phyloP scores from a whole-genome alignment of 2,113 vertebrate species.

The Scytalopus superciliaris region DNA sequence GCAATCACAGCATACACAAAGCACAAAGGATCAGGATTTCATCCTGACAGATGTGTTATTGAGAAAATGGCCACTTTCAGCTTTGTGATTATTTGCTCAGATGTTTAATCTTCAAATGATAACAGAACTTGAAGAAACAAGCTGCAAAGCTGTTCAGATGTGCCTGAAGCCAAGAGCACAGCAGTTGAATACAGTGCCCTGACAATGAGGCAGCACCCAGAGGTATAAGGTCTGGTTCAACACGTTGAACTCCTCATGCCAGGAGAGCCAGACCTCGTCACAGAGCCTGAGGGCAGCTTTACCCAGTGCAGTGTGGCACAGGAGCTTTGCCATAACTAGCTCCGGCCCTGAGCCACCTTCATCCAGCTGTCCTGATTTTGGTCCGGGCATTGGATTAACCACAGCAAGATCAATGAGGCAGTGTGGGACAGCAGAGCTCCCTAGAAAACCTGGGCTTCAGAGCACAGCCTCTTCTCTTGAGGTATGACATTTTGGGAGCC shows the following conservation, averaged over 20 bases:
- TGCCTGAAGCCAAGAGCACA: neutral
- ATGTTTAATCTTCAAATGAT: neutral
- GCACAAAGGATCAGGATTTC: constrained; percentile 18
- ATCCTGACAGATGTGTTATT: constrained; percentile 35
- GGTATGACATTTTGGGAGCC: neutral
- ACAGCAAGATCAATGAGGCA: neutral
- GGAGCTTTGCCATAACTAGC: neutral
- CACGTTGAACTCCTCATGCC: neutral
- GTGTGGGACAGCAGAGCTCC: neutral
- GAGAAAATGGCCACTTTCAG: constrained; percentile 27
- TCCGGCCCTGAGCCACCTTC: accelerated
- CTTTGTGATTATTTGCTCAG: constrained; percentile 20
- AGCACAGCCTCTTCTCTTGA: neutral
- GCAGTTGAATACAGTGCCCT: neutral
- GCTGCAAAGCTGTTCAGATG: neutral
- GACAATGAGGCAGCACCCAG: neutral
- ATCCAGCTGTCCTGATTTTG: neutral
- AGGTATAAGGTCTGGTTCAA: neutral
- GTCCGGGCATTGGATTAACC: accelerated
- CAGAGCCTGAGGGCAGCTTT: neutral
- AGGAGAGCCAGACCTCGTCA: neutral
- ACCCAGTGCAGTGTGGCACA: neutral
- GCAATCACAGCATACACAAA: neutral
- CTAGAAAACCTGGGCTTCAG: neutral
- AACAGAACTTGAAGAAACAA: neutral